These are phyloP conservation scores for Alethe castanea DNA, from an alignment of 2,113 vertebrate species.

Conservation along the genomic window DNA sequence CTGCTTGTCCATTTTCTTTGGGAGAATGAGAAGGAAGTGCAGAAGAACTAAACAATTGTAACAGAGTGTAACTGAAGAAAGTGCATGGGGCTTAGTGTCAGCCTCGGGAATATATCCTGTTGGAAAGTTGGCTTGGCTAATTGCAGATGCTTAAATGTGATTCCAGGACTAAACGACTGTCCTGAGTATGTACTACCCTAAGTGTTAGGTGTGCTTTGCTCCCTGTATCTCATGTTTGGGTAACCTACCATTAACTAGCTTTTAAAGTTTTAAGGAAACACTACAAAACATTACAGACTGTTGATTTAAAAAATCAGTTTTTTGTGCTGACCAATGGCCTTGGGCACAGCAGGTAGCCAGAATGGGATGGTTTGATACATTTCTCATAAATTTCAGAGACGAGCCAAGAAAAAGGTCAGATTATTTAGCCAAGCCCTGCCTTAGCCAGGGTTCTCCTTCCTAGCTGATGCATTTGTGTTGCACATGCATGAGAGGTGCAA, in stretches of 20 bases:
- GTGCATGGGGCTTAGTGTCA: rapidly evolving
- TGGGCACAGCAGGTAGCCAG: not conserved
- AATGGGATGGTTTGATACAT: not conserved
- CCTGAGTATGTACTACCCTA: not conserved
- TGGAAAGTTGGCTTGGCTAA: not conserved
- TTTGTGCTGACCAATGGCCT: not conserved
- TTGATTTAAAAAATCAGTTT: not conserved
- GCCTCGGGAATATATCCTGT: not conserved
- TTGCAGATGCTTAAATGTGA: not conserved
- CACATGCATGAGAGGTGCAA: not conserved
- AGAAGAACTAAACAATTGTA: not conserved
- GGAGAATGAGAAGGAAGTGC: not conserved
- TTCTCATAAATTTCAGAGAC: not conserved
- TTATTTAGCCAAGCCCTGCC: not conserved
- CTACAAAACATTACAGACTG: not conserved
- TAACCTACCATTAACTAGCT: not conserved
- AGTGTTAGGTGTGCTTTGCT: not conserved
- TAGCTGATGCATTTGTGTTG: not conserved
- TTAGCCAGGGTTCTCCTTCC: not conserved
- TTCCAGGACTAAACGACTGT: not conserved
- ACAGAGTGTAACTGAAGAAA: not conserved
- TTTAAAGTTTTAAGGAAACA: not conserved
- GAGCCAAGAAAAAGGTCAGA: not conserved
- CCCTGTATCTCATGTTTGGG: not conserved
- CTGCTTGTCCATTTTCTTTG: not conserved